These are phyloP conservation scores for Mylabris sibirica DNA, from an alignment of 2,888 invertebrate species.

Conservation along the genomic window DNA sequence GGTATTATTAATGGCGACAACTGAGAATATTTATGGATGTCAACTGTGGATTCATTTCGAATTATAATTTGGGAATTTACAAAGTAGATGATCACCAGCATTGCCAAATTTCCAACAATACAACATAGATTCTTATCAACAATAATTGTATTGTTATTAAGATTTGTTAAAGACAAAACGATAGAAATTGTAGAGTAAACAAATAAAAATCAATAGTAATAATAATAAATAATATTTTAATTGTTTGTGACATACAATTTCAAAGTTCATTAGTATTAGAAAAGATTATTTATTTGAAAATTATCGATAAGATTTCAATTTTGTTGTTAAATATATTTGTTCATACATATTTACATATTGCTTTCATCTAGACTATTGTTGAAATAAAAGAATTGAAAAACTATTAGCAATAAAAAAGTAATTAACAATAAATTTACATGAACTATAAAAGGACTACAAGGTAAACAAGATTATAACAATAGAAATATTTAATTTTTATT, in stretches of 20 bases:
- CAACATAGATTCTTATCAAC: no score
- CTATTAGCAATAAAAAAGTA: slow-evolving; percentile 11
- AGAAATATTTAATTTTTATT: background rate
- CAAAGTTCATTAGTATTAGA: slow-evolving; percentile 14
- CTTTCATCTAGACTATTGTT: background rate
- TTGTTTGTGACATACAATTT: slow-evolving; percentile 6
- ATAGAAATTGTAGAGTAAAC: background rate
- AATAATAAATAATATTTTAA: slow-evolving; percentile 5
- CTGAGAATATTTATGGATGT: background rate
- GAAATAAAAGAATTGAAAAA: background rate
- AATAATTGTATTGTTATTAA: no score
- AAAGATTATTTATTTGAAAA: slow-evolving; percentile 3
- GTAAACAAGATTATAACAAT: slow-evolving; percentile 12
- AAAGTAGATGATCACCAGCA: background rate
- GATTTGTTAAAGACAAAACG: background rate
- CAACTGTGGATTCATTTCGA: background rate
- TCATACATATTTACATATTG: background rate
- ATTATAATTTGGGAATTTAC: background rate
- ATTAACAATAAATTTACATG: slow-evolving; percentile 8
- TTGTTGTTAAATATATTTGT: background rate
- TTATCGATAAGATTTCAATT: slow-evolving; percentile 4
- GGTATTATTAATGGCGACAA: background rate
- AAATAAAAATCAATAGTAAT: background rate
- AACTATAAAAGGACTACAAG: slow-evolving; percentile 12
- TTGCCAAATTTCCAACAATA: slow-evolving; percentile 1